Base-by-base conservation (phyloP, 1,140 invertebrate genomes). In the Drosophila setifemur region DNA sequence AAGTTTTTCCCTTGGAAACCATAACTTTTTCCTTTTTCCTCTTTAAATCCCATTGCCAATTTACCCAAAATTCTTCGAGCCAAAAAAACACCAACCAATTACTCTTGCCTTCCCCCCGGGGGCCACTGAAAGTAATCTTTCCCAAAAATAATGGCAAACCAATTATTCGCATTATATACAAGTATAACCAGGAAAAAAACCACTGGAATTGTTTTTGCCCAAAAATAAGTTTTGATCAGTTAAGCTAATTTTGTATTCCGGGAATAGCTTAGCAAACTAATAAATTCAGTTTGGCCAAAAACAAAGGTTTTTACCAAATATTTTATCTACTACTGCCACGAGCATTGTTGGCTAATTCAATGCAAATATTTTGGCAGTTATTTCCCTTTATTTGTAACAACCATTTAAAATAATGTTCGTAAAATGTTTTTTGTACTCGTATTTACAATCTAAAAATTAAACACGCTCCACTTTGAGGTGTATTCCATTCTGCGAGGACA, bases 391-490 rank as follows among this genome's bases (percentile, higher is more conserved):
- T 0, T 4, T 14, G 0, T 0, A 2, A 8, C 2, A 8, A 8
- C 1, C 9, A 3, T 16, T 40, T n/a, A 5, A 1, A 50, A 21
- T 14, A 3, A 12, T 11, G 29, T 37, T n/a, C 12, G 9, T n/a
- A 4, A 3, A 3, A 16, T 2, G 9, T 7, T 2, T 1, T 5
- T 11, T 11, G 3, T 8, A 6, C 35, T 1, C 6, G 4, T 3
- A 16, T 2, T 1, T 1, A 14, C 18, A 8, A 2, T 3, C 2
- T 8, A 11, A 8, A 26, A 8, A 14, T 9, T 33, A 67, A 14
- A 79, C 25, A 2, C 42, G 31, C 18, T 82, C 77, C 7, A 82
- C 68, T n/a, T 72, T 74, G 1, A 79, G 43, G 37, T 74, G 42
- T 18, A 85, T 68, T 5, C 78, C 73, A 28, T 67, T 2, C n/a